These are phyloP conservation scores for Vireo griseus DNA, from an alignment of 2,797 vertebrate genomes.

Conservation along the genomic window DNA sequence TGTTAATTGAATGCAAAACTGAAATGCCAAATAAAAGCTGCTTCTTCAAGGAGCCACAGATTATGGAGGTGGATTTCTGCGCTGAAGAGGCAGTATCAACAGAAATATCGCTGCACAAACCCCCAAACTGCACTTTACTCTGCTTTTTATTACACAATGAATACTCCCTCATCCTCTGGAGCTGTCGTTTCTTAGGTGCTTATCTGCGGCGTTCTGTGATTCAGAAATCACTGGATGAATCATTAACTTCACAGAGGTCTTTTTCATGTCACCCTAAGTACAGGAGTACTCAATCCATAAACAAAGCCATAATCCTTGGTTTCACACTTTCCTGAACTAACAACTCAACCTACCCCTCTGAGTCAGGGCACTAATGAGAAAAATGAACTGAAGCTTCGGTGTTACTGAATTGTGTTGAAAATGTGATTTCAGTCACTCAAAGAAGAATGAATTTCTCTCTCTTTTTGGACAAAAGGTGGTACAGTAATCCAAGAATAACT, in stretches of 20 bases:
- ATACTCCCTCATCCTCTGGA: not conserved
- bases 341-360: not conserved
- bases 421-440: not conserved
- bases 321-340: not conserved
- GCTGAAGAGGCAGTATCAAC: not conserved
- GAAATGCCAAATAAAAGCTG: not conserved
- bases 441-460: not conserved
- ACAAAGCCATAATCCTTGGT: not conserved
- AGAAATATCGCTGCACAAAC: not conserved
- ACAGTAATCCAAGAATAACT: not conserved
- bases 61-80: not conserved
- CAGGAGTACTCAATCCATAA: not conserved
- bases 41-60: not conserved
- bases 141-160: not conserved
- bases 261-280: not conserved
- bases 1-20: not conserved
- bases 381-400: not conserved
- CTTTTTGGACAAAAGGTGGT: not conserved
- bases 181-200: not conserved
- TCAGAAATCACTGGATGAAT: conserved; percentile 6
- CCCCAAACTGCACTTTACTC: not conserved
- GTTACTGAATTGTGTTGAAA: not conserved
- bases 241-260: not conserved
- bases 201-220: not conserved
- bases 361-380: not conserved